A percentile compares a stretch with the other conserved stretches of the same genome.
phyloP scores from a whole-genome alignment of 2,888 invertebrate species.

The Plebejus anna region DNA sequence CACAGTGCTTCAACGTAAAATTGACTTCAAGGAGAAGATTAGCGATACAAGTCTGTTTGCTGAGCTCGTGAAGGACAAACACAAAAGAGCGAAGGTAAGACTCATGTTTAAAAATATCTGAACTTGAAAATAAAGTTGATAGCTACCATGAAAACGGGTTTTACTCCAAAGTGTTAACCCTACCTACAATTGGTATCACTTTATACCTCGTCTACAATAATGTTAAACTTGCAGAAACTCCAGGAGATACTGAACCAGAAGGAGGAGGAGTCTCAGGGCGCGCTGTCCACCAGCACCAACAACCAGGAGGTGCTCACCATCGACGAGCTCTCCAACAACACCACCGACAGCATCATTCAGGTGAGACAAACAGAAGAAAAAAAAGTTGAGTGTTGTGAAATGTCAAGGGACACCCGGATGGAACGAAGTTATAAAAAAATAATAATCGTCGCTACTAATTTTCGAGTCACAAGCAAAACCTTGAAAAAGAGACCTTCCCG shows the following conservation, averaged over 20 bases:
- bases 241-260: conserved; percentile 85
- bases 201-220: not conserved
- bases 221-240: conserved; percentile 68
- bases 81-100: conserved; percentile 86
- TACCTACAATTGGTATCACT: no score
- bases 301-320: conserved; percentile 59
- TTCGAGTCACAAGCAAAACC: no score
- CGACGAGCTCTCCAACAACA: conserved; percentile 61
- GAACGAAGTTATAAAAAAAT: no score
- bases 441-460: no score
- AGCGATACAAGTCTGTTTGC: conserved; percentile 94
- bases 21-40: conserved; percentile 88
- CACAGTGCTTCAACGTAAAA: conserved; percentile 68
- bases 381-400: no score
- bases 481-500: no score
- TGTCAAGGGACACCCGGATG: no score
- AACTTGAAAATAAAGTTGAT: no score
- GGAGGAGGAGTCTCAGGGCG: conserved; percentile 76
- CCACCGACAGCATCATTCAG: conserved; percentile 58
- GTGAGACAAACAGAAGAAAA: conserved; percentile 40
- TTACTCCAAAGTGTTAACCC: no score
- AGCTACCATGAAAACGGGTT: no score
- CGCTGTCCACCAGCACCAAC: conserved; percentile 53
- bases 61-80: conserved; percentile 91
- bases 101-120: no score